A percentile compares a stretch with the other conserved stretches of the same genome.
Conservation (phyloP, 2,113 vertebrate species). For the Campylorhamphus procurvoides region DNA sequence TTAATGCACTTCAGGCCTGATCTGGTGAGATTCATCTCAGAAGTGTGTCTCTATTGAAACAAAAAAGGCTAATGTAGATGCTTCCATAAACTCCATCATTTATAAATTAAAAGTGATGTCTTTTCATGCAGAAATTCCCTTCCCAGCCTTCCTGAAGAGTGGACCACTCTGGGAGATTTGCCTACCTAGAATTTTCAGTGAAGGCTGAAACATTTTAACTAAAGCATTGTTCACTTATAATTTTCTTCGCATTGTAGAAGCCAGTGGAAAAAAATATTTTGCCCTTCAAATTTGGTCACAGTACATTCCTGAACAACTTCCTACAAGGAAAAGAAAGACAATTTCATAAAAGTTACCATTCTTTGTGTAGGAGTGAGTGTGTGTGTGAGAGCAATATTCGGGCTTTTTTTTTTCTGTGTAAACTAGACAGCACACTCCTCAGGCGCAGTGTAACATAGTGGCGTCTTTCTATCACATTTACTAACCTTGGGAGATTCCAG, state of each 20-base stretch:
- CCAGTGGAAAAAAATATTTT: not conserved
- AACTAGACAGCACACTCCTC: not conserved
- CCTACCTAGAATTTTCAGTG: not conserved
- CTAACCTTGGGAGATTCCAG: not conserved
- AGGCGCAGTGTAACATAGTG: not conserved
- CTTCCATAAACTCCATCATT: not conserved
- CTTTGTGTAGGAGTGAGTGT: not conserved
- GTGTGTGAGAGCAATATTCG: not conserved
- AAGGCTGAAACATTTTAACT: not conserved
- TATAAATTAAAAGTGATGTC: not conserved
- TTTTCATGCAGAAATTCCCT: not conserved
- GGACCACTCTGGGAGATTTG: not conserved
- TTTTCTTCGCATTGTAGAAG: not conserved
- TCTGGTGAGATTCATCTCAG: not conserved
- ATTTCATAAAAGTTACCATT: not conserved
- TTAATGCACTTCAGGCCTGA: not conserved
- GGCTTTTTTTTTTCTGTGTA: not conserved
- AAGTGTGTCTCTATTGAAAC: not conserved
- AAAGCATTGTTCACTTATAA: not conserved
- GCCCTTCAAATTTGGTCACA: not conserved
- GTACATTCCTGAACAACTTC: not conserved
- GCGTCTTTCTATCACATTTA: accelerated
- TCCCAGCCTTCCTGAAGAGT: not conserved
- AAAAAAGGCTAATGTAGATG: not conserved
- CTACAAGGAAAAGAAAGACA: not conserved